Evolutionary conservation across 1,140 invertebrate genomes (phyloP).

Genomic region (Asobara japonica): DNA sequence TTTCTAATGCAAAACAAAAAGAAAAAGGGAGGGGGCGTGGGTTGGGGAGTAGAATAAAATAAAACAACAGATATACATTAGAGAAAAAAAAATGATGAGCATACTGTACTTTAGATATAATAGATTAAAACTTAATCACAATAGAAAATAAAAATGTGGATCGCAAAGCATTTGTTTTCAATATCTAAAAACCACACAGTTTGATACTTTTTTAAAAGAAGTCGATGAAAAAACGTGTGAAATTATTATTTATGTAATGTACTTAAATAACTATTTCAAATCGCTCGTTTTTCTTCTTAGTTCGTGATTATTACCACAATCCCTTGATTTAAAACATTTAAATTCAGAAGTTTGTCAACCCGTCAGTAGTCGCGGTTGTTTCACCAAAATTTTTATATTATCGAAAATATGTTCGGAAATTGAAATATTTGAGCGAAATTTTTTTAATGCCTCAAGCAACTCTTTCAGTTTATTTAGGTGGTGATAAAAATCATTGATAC

Average conservation of each 20-base stretch:
- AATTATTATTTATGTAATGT: neutral
- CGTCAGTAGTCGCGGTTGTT: too few species aligned
- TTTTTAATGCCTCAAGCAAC: too few species aligned
- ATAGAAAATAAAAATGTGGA: neutral
- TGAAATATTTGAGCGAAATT: too few species aligned
- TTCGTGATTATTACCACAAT: too few species aligned
- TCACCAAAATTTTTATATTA: too few species aligned
- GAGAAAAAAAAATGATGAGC: constrained; percentile 48
- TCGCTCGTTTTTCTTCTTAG: constrained; percentile 19
- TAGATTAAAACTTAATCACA: constrained; percentile 58
- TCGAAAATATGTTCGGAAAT: too few species aligned
- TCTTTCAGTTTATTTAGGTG: too few species aligned
- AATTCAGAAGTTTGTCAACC: too few species aligned
- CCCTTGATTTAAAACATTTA: too few species aligned
- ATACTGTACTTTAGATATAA: constrained; percentile 44
- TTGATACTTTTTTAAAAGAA: neutral
- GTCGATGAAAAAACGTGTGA: constrained; percentile 7
- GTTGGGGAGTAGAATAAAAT: constrained; percentile 42
- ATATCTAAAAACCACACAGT: neutral
- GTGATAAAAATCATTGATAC: too few species aligned
- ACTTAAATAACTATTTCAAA: neutral
- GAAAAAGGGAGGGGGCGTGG: too few species aligned
- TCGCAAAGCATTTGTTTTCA: neutral
- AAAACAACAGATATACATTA: constrained; percentile 30
- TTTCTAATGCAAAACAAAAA: constrained; percentile 43